phyloP scores from a whole-genome alignment of 1,140 invertebrate genomes.

The Bursaphelenchus mucronatus region DNA sequence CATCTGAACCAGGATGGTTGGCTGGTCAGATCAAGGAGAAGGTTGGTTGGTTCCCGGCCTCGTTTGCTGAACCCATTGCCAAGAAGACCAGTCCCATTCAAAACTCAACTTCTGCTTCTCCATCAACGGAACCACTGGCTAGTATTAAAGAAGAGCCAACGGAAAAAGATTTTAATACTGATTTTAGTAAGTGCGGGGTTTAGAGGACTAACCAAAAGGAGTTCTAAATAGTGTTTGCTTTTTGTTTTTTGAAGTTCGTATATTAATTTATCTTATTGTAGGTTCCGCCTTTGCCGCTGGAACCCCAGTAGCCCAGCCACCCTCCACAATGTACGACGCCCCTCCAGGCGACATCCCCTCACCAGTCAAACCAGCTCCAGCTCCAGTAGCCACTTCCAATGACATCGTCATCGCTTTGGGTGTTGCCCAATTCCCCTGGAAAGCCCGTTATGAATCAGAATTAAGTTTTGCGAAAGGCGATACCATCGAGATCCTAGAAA shows the following conservation, averaged over 20 bases:
- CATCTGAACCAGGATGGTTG: constrained; percentile 91
- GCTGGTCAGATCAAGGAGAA: constrained; percentile 71
- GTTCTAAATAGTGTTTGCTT: too few species aligned
- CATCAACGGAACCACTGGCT: constrained; percentile 52
- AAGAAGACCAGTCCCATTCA: constrained; percentile 16
- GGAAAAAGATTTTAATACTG: constrained; percentile 35
- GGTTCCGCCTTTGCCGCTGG: background rate
- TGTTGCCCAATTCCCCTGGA: constrained; percentile 69
- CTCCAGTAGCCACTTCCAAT: constrained; percentile 2
- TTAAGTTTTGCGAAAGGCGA: constrained; percentile 71
- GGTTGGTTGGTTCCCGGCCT: constrained; percentile 86
- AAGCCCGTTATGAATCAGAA: constrained; percentile 69
- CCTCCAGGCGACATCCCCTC: constrained; percentile 26
- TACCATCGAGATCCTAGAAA: constrained; percentile 68
- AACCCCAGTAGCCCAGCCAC: background rate
- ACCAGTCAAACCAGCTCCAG: background rate
- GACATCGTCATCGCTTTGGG: constrained; percentile 54
- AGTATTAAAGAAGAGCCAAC: constrained; percentile 51
- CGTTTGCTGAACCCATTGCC: constrained; percentile 78
- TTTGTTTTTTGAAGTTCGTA: too few species aligned
- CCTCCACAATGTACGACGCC: constrained; percentile 41
- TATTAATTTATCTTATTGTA: too few species aligned
- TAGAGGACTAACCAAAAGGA: too few species aligned
- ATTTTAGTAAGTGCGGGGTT: constrained; percentile 12
- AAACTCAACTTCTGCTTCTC: constrained; percentile 46